A percentile compares a stretch with the other conserved stretches of the same genome.
phyloP scores from a whole-genome alignment of 2,797 vertebrate species.

The Parauchenoglanis ngamensis region DNA sequence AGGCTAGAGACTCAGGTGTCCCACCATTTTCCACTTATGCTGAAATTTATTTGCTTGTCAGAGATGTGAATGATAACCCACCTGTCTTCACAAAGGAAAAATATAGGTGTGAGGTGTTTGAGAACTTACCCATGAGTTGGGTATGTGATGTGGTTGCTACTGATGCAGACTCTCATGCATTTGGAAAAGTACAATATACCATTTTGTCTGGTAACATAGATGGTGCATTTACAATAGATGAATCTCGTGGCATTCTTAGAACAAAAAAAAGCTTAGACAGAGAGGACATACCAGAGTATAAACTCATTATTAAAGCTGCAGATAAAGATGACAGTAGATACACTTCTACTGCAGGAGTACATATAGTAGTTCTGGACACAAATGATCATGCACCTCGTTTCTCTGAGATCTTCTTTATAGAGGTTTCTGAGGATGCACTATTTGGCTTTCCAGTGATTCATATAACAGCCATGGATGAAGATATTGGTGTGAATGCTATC shows the following conservation, averaged over 20 bases:
- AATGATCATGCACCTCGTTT: constrained; percentile 79
- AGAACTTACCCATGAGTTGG: constrained; percentile 67
- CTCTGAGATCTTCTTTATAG: constrained; percentile 68
- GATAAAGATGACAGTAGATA: constrained; percentile 65
- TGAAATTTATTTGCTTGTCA: constrained; percentile 71
- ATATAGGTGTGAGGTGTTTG: constrained; percentile 74
- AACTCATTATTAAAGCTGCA: constrained; percentile 70
- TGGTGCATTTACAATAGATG: constrained; percentile 69
- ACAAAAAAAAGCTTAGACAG: constrained; percentile 72
- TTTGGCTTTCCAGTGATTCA: constrained; percentile 69
- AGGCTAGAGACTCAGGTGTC: constrained; percentile 74
- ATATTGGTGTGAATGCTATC: constrained; percentile 67
- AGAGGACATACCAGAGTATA: constrained; percentile 69
- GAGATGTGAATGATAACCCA: constrained; percentile 76
- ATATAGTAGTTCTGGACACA: constrained; percentile 71
- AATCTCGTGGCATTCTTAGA: constrained; percentile 69
- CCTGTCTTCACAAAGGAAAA: constrained; percentile 72
- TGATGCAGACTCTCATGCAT: constrained; percentile 71
- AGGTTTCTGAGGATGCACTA: constrained; percentile 70
- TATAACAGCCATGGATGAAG: constrained; percentile 72
- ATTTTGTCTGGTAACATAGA: constrained; percentile 70
- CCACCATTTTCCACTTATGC: constrained; percentile 78
- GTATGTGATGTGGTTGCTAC: constrained; percentile 74
- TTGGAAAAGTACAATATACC: constrained; percentile 69
- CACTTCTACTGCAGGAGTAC: constrained; percentile 63